Conservation (phyloP, 2,113 vertebrate genomes). For the Malaclemys terrapin region DNA sequence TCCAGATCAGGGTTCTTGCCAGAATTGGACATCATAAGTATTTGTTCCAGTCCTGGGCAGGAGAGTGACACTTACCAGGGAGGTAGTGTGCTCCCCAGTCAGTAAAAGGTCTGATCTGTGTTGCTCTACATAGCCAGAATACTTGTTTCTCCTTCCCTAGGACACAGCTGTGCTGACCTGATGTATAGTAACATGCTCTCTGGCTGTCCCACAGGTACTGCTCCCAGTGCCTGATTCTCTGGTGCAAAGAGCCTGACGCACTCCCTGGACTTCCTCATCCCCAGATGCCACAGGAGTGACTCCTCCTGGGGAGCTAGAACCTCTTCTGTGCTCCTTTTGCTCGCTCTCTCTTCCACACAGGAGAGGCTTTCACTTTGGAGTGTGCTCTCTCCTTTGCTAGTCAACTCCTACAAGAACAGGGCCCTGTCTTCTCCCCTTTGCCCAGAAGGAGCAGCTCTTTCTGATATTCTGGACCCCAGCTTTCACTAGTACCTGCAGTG, state of each 20-base stretch:
- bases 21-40: not conserved
- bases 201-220: not conserved
- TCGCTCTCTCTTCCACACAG: not conserved
- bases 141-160: not conserved
- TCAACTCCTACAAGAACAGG: not conserved
- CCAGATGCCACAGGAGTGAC: not conserved
- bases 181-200: not conserved
- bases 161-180: not conserved
- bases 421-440: not conserved
- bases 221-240: not conserved
- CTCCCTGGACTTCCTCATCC: not conserved
- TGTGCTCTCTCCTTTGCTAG: not conserved
- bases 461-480: not conserved
- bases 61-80: not conserved
- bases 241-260: not conserved
- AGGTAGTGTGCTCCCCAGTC: not conserved
- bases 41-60: not conserved
- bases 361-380: not conserved
- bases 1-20: not conserved
- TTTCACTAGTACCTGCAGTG: not conserved
- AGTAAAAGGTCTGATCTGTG: not conserved
- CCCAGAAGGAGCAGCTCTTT: not conserved
- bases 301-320: not conserved
- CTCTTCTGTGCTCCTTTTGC: not conserved
- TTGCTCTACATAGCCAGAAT: not conserved